Evolutionary conservation across 2,888 invertebrate species (phyloP).

Genomic region (Diploptera punctata): DNA sequence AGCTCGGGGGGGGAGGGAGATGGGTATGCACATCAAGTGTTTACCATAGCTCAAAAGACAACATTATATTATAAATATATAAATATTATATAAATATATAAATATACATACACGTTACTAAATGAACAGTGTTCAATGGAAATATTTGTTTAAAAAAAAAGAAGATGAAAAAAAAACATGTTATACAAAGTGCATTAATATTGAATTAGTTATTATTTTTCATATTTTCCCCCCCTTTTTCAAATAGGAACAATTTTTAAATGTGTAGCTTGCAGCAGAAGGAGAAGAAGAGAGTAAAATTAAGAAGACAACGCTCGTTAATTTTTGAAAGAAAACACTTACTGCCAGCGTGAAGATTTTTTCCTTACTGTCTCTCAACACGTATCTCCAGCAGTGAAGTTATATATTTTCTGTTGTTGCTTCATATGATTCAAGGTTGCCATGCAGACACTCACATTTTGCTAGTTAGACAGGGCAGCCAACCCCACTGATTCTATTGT

Average conservation of each 20-base stretch:
- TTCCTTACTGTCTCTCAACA: conserved; percentile 1
- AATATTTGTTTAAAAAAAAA: conserved; percentile 34
- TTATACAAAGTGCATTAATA: conserved; percentile 43
- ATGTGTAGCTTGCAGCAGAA: conserved; percentile 29
- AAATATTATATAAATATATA: conserved; percentile 17
- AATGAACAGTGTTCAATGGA: conserved; percentile 34
- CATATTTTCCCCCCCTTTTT: conserved; percentile 26
- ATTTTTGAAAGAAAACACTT: conserved; percentile 1
- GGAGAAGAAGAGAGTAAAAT: too few species aligned
- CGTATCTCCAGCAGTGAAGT: too few species aligned
- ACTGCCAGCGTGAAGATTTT: conserved; percentile 8
- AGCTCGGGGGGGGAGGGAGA: neutral
- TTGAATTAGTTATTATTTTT: conserved; percentile 40
- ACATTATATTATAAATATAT: conserved; percentile 29
- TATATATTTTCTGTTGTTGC: conserved; percentile 24
- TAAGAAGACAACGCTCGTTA: conserved; percentile 5
- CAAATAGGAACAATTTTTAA: conserved; percentile 28
- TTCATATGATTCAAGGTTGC: conserved; percentile 17
- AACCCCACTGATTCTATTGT: neutral
- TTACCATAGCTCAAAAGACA: conserved; percentile 39
- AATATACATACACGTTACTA: conserved; percentile 23
- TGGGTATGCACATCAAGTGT: neutral
- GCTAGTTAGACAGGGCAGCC: neutral
- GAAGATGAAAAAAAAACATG: neutral
- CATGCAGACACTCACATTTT: neutral